phyloP scores from a whole-genome alignment of 2,113 vertebrate species.

The Tragelaphus scriptus region DNA sequence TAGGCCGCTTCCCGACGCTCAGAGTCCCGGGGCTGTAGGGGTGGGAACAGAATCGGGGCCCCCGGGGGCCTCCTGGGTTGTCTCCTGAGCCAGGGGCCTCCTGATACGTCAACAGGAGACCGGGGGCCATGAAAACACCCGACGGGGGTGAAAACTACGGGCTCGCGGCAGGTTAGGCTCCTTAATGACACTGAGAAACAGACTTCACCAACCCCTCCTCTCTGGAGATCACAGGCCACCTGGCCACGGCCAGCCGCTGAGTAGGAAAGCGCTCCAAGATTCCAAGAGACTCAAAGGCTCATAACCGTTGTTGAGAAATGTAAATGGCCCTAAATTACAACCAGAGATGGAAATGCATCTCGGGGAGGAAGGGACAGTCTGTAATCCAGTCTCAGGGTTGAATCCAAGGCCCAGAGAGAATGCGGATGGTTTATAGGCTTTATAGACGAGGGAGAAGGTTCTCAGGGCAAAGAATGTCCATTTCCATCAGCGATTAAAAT shows the following conservation, averaged over 20 bases:
- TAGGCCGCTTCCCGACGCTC: neutral
- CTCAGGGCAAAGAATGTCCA: neutral
- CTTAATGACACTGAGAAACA: neutral
- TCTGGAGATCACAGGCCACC: neutral
- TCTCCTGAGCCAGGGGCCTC: neutral
- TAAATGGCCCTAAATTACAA: conserved; percentile 24
- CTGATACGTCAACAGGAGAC: neutral
- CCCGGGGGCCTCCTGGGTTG: neutral
- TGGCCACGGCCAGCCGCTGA: neutral
- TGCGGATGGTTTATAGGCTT: neutral
- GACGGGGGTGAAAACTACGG: neutral
- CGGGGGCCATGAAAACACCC: neutral
- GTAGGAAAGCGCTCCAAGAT: neutral
- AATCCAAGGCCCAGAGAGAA: neutral
- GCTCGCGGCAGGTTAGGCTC: no score
- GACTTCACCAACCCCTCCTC: neutral
- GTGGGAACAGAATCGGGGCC: neutral
- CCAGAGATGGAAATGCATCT: neutral
- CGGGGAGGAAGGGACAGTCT: neutral
- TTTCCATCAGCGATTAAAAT: neutral
- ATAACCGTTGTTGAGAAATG: conserved; percentile 14
- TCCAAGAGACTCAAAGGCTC: neutral
- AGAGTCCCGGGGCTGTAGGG: neutral
- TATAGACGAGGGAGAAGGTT: neutral
- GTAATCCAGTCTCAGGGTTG: neutral